These are phyloP conservation scores for Apotomis turbidana DNA, from an alignment of 2,888 invertebrate species.

Conservation along the genomic window DNA sequence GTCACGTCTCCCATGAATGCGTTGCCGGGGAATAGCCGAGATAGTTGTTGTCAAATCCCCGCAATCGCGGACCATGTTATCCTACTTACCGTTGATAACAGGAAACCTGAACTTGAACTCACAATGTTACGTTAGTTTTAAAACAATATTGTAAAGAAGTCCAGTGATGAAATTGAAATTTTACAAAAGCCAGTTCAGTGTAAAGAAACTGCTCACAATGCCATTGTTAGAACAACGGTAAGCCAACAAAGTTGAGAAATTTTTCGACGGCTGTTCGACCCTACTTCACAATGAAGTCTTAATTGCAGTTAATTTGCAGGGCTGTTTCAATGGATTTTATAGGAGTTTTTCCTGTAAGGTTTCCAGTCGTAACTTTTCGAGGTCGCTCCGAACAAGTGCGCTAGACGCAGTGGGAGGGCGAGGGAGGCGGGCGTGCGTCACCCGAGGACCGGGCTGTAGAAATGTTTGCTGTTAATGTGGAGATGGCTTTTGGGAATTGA, in stretches of 20 bases:
- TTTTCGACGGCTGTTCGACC: constrained; percentile 50
- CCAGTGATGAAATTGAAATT: constrained; percentile 1
- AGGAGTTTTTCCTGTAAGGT: constrained; percentile 42
- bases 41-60: constrained; percentile 36
- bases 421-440: constrained; percentile 45
- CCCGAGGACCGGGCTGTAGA: constrained; percentile 50
- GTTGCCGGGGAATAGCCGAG: constrained; percentile 40
- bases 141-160: constrained; percentile 9
- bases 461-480: constrained; percentile 45
- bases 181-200: not conserved
- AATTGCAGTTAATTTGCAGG: constrained; percentile 51
- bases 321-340: constrained; percentile 40
- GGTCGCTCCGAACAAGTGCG: constrained; percentile 67
- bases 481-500: constrained; percentile 40
- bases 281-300: constrained; percentile 55
- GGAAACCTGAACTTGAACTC: constrained; percentile 43
- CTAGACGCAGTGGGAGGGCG: constrained; percentile 64
- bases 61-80: constrained; percentile 16
- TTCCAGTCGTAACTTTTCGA: constrained; percentile 66
- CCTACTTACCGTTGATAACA: constrained; percentile 21
- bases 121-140: constrained; percentile 3
- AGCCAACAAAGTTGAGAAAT: constrained; percentile 41
- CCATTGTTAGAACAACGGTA: constrained; percentile 31
- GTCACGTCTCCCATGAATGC: constrained; percentile 48
- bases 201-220: constrained; percentile 22